Evolutionary conservation across 2,113 vertebrate species (phyloP).

Genomic region (Sceloporus undulatus): DNA sequence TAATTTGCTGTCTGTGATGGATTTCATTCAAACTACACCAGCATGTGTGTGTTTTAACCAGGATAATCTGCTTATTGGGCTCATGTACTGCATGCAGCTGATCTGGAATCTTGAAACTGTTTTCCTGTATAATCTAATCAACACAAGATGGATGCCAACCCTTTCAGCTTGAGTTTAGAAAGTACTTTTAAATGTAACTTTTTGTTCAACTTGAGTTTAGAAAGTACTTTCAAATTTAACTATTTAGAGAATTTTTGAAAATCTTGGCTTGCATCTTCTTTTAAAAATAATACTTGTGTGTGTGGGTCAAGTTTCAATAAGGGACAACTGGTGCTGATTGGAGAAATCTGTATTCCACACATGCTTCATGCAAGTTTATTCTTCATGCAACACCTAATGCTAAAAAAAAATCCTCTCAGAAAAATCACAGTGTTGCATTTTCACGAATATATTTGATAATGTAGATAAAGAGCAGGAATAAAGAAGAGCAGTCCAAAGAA

Average conservation of each 20-base stretch:
- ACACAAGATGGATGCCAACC: conserved; percentile 8
- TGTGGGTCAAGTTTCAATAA: neutral
- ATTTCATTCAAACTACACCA: conserved; percentile 24
- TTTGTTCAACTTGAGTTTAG: conserved; percentile 4
- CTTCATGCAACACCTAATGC: neutral
- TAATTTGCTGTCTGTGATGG: neutral
- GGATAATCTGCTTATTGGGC: conserved; percentile 28
- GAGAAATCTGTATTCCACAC: neutral
- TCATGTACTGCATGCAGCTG: neutral
- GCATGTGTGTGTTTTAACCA: conserved; percentile 14
- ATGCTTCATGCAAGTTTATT: conserved; percentile 5
- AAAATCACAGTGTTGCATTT: conserved; percentile 19
- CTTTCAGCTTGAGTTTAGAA: neutral
- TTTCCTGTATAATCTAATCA: conserved; percentile 34
- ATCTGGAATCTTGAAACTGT: conserved; percentile 28
- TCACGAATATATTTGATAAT: neutral
- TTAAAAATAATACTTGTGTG: neutral
- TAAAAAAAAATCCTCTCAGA: neutral
- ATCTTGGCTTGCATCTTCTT: neutral
- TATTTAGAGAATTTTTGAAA: conserved; percentile 4
- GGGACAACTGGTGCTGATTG: conserved; percentile 1
- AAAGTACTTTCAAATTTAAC: too few species aligned
- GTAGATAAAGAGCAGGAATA: neutral
- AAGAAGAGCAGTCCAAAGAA: neutral
- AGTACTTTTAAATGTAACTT: neutral